A percentile compares a stretch with the other conserved stretches of the same genome.
phyloP scores from a whole-genome alignment of 2,113 vertebrate genomes.

The Grammomys dolichurus region DNA sequence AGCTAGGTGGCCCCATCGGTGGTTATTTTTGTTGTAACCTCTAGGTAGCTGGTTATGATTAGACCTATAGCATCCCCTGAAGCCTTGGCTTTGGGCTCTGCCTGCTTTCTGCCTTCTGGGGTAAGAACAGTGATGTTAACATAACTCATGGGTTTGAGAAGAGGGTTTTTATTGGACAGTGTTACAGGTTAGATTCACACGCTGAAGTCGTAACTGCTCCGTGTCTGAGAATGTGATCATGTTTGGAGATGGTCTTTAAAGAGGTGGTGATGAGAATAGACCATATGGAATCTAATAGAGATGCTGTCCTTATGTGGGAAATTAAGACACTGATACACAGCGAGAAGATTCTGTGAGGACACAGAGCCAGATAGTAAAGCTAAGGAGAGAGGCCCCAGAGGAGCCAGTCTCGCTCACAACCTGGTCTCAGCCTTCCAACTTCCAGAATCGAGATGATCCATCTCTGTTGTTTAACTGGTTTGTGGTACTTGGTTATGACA shows the following conservation, averaged over 20 bases:
- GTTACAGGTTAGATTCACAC: neutral
- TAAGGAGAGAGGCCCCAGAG: neutral
- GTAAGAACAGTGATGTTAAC: neutral
- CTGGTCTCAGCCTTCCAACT: neutral
- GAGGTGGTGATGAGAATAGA: neutral
- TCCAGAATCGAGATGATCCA: neutral
- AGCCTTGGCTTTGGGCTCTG: neutral
- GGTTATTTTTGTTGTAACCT: neutral
- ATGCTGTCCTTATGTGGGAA: neutral
- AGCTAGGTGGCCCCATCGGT: neutral
- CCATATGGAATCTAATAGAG: neutral
- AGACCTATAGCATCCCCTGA: neutral
- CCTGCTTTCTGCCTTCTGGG: neutral
- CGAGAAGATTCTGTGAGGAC: neutral
- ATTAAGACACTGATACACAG: neutral
- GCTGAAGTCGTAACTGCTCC: neutral
- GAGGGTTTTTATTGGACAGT: neutral
- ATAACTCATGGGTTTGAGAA: neutral
- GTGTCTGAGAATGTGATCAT: neutral
- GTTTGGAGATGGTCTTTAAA: slow-evolving; percentile 31
- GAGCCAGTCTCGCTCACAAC: rapidly evolving
- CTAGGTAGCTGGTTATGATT: neutral
- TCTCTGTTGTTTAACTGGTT: neutral
- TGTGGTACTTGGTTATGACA: neutral
- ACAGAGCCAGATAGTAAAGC: neutral